phyloP scores from a whole-genome alignment of 2,797 vertebrate species.

The Lepilemur septentrionalis region DNA sequence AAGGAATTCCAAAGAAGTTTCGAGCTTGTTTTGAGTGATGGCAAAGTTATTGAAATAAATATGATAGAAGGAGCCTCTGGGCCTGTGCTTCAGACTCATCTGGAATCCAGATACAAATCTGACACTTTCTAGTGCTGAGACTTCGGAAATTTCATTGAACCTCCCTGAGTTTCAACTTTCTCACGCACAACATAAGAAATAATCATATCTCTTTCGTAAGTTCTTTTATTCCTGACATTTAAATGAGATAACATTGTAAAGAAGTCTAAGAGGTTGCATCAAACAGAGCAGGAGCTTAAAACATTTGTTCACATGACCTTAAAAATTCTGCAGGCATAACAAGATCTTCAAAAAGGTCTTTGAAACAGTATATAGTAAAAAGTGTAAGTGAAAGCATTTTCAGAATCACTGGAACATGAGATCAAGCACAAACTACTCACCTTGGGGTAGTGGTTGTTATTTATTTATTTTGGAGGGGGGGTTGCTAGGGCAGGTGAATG shows the following conservation, averaged over 20 bases:
- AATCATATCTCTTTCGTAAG: neutral
- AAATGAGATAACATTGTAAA: neutral
- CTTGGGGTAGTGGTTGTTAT: fast-evolving
- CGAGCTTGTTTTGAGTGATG: neutral
- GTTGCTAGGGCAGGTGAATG: neutral
- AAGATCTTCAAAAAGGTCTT: neutral
- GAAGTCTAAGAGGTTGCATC: neutral
- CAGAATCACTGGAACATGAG: neutral
- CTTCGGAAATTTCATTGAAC: neutral
- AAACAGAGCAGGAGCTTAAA: neutral
- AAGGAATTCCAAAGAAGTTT: neutral
- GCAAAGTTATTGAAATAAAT: neutral
- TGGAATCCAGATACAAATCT: neutral
- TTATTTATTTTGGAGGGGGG: neutral
- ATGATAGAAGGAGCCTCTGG: neutral
- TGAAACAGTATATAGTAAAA: neutral
- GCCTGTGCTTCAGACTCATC: neutral
- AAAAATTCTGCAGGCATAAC: neutral
- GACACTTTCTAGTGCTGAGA: neutral
- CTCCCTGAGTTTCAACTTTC: neutral
- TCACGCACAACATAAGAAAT: neutral
- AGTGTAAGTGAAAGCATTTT: neutral
- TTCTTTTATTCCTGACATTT: neutral
- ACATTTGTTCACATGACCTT: neutral
- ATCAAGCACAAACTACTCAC: too few relatives aligned